Evolutionary conservation across 2,888 invertebrate species (phyloP).

Genomic region (Coleophora deauratella): DNA sequence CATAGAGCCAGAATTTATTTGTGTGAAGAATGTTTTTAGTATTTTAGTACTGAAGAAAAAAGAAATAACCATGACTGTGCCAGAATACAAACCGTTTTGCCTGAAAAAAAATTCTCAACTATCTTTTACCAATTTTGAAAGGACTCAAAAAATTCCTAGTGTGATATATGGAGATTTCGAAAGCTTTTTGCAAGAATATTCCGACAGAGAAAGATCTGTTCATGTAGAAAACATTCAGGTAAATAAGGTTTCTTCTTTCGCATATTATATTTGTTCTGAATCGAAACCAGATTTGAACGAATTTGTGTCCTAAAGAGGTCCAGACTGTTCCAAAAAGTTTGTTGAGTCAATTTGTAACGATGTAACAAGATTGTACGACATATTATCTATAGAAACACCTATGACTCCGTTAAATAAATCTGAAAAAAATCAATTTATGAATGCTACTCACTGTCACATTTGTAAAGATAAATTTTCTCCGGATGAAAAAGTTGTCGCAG

Average conservation of each 20-base stretch:
- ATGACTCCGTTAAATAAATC: not conserved
- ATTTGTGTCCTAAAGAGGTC: conserved; percentile 8
- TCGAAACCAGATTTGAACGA: conserved; percentile 3
- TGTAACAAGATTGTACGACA: not conserved
- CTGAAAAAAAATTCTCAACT: not conserved
- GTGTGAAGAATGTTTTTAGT: conserved; percentile 4
- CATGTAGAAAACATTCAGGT: too few relatives aligned
- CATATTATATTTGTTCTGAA: conserved; percentile 6
- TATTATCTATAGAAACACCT: not conserved
- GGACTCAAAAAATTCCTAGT: conserved; percentile 3
- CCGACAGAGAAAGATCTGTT: too few relatives aligned
- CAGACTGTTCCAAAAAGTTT: conserved; percentile 4
- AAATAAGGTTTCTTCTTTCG: not conserved
- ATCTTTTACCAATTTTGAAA: not conserved
- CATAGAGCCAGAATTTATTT: conserved; percentile 8
- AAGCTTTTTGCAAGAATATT: too few relatives aligned
- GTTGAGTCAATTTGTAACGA: not conserved
- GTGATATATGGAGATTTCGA: not conserved
- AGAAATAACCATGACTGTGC: not conserved
- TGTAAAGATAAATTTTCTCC: not conserved
- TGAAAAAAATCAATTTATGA: not conserved
- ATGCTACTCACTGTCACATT: conserved; percentile 5
- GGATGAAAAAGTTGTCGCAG: not conserved
- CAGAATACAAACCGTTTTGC: not conserved
- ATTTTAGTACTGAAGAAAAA: too few relatives aligned